Evolutionary conservation across 2,113 vertebrate genomes (phyloP).

Genomic region (Poeciliopsis occidentalis): DNA sequence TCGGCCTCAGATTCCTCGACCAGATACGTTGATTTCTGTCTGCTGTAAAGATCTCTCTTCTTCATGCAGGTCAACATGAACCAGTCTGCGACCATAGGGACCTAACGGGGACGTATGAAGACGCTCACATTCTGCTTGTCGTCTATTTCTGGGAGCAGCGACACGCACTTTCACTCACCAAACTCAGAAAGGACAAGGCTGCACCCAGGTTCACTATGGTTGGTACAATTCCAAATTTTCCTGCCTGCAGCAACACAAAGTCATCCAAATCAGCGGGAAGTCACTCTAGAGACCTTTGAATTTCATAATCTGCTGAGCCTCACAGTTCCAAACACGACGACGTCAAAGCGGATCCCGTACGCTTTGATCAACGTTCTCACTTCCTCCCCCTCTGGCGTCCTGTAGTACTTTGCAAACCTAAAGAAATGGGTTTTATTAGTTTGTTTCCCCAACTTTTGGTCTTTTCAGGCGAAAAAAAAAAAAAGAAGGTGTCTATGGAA

Average conservation of each 20-base stretch:
- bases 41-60: slow-evolving; percentile 82
- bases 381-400: slow-evolving; percentile 64
- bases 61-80: slow-evolving; percentile 84
- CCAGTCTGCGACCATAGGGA: slow-evolving; percentile 83
- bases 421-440: neutral
- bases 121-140: neutral
- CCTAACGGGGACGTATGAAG: slow-evolving; percentile 59
- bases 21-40: slow-evolving; percentile 85
- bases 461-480: neutral
- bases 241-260: slow-evolving; percentile 76
- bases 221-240: slow-evolving; percentile 87
- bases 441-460: neutral
- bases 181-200: slow-evolving; percentile 82
- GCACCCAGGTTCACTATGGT: slow-evolving; percentile 90
- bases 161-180: slow-evolving; percentile 77
- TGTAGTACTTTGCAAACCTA: slow-evolving; percentile 90
- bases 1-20: slow-evolving; percentile 73
- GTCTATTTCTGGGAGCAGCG: neutral
- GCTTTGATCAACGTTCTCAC: slow-evolving; percentile 85
- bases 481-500: neutral
- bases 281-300: neutral
- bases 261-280: neutral
- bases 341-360: slow-evolving; percentile 88
- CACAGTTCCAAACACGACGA: slow-evolving; percentile 90
- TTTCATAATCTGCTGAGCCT: slow-evolving; percentile 17